These are phyloP conservation scores for Meliscaeva auricollis DNA, from an alignment of 2,888 invertebrate genomes.

Conservation along the genomic window DNA sequence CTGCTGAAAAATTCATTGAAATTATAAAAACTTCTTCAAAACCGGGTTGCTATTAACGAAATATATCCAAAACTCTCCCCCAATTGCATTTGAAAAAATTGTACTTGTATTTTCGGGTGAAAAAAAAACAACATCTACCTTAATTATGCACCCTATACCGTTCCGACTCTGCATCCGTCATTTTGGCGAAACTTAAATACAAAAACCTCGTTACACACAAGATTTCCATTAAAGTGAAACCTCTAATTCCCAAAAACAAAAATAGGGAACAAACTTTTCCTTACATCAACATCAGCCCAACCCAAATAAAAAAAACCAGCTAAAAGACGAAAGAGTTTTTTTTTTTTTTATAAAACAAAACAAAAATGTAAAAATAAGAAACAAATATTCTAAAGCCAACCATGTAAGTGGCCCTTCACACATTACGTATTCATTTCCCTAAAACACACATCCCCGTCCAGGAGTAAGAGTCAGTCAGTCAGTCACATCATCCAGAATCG, in stretches of 20 bases:
- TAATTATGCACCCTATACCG: too few relatives aligned
- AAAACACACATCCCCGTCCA: slow-evolving; percentile 42
- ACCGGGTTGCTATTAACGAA: too few relatives aligned
- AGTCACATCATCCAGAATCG: slow-evolving; percentile 35
- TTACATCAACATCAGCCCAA: slow-evolving; percentile 27
- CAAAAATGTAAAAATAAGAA: slow-evolving; percentile 22
- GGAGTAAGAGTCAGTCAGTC: slow-evolving; percentile 1
- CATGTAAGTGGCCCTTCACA: slow-evolving; percentile 64
- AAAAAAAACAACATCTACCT: too few relatives aligned
- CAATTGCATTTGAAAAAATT: too few relatives aligned
- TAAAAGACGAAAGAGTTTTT: slow-evolving; percentile 7
- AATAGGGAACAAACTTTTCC: slow-evolving; percentile 29
- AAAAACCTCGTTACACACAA: slow-evolving; percentile 10
- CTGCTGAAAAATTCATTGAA: too few relatives aligned
- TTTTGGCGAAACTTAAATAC: too few relatives aligned
- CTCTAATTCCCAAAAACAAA: slow-evolving; percentile 45
- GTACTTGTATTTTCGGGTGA: too few relatives aligned
- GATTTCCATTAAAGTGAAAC: slow-evolving; percentile 61
- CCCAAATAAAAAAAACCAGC: slow-evolving; percentile 25
- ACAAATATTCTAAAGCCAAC: slow-evolving; percentile 35
- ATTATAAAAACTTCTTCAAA: too few relatives aligned
- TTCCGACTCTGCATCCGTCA: too few relatives aligned
- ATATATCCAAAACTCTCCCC: too few relatives aligned
- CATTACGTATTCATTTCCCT: slow-evolving; percentile 72
- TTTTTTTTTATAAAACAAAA: slow-evolving; percentile 12